Percentiles rank a stretch among this genome's conserved stretches.
Conservation (phyloP, 2,888 invertebrate genomes). For the Nipponacmea schrenckii region DNA sequence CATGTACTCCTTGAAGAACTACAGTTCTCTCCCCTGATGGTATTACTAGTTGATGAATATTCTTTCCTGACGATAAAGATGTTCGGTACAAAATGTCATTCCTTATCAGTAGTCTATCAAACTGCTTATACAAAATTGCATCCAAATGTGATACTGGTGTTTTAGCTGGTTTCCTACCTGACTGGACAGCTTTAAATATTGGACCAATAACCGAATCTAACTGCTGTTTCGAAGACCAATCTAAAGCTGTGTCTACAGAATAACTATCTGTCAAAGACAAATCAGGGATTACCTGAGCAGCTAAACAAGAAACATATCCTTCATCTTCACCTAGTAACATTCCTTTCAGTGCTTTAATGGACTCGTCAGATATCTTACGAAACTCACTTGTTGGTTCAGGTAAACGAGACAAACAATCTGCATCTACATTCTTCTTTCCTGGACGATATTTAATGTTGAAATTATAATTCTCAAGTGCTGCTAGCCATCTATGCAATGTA, state of each 20-base stretch:
- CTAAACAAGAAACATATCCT: conserved; percentile 10
- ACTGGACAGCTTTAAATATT: neutral
- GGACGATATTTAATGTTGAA: conserved; percentile 33
- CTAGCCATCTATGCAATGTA: conserved; percentile 33
- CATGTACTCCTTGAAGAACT: no score
- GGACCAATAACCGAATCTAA: neutral
- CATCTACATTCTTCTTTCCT: conserved; percentile 32
- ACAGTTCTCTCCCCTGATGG: no score
- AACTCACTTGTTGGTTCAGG: conserved; percentile 6
- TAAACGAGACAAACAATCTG: conserved; percentile 37
- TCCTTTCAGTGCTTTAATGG: conserved; percentile 20
- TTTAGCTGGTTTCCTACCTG: conserved; percentile 5
- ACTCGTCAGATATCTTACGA: conserved; percentile 2
- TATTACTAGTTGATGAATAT: no score
- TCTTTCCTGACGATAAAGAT: neutral
- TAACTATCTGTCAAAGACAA: no score
- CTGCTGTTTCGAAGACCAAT: neutral
- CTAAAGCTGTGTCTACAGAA: neutral
- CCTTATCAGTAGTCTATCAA: conserved; percentile 12
- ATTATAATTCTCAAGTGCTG: conserved; percentile 25
- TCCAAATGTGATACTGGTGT: neutral
- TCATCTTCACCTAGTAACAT: conserved; percentile 6
- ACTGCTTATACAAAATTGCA: conserved; percentile 6
- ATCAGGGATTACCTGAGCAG: neutral
- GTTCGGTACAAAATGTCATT: conserved; percentile 20